A percentile compares a stretch with the other conserved stretches of the same genome.
phyloP scores from a whole-genome alignment of 1,140 invertebrate genomes.

The Lucilia sericata region DNA sequence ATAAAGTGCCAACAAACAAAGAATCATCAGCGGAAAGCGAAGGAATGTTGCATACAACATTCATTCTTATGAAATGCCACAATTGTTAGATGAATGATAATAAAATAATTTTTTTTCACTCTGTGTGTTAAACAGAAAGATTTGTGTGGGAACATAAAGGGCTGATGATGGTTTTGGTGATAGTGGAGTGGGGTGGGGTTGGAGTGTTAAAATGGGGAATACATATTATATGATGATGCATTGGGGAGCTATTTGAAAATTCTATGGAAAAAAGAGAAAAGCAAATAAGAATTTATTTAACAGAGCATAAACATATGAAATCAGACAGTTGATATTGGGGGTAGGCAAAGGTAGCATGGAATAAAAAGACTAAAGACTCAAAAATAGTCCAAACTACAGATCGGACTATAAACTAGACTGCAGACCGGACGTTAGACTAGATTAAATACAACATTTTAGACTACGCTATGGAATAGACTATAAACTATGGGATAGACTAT shows the following conservation, averaged over 20 bases:
- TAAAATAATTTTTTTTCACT: neutral
- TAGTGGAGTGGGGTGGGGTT: neutral
- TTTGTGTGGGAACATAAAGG: neutral
- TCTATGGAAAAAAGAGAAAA: too few species aligned
- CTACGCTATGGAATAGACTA: too few species aligned
- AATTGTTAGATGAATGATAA: conserved; percentile 24
- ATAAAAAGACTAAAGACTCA: too few species aligned
- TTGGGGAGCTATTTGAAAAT: conserved; percentile 37
- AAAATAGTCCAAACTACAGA: too few species aligned
- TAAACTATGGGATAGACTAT: too few species aligned
- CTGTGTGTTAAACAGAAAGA: neutral
- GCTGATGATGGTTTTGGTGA: neutral
- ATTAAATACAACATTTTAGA: too few species aligned
- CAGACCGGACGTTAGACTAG: too few species aligned
- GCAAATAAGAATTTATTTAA: conserved; percentile 30
- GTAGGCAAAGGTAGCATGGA: too few species aligned
- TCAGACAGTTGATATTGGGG: too few species aligned
- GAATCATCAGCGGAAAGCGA: neutral
- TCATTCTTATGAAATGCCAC: neutral
- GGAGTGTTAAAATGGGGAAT: neutral
- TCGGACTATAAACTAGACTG: too few species aligned
- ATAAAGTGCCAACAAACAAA: neutral
- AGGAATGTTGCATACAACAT: neutral
- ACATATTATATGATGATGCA: conserved; percentile 30
- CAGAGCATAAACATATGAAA: neutral